Evolutionary conservation across 2,113 vertebrate genomes (phyloP), one percentile per base, ranked within the genome.

Genomic region (Chrysochloris asiatica): DNA sequence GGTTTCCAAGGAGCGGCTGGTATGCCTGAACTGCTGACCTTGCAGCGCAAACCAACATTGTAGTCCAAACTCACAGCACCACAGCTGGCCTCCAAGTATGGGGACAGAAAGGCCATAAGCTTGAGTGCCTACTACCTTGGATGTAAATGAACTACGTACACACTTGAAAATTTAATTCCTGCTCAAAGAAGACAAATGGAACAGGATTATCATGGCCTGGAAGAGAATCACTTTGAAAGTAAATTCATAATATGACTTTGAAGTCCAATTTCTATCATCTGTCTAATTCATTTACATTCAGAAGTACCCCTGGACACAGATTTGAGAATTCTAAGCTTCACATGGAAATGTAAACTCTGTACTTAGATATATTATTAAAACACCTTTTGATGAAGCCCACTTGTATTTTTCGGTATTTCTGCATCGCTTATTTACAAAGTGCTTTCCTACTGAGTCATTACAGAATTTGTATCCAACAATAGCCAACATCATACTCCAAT

Each of bases 111-210:
- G 91, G 71, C 43, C 16, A n/a, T 16, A 56, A 54, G 8, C 43
- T 38, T 56, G 7, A 33, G 26, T 83, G 10, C 26, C 48, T 80
- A 86, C 22, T 52, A n/a, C 8, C 36, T 75, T 72, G 65, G 28
- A 83, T 76, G 33, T 56, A 92, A 92, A 92, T 63, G 17, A 90
- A 33, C 30, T 33, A 83, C 16, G 30, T 83, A 7, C 63, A 85
- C n/a, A 88, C 81, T 38, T 38, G 91, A 84, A 67, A 80, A 59
- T 75, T 76, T 88, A 50, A 93, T 84, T 94, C 92, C 71, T 83
- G 14, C 33, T 83, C 50, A 80, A 75, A 80, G 94, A 80, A n/a
- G 48, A 94, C 30, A 92, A 75, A 94, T 26, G 52, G 52, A 65
- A 47, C 17, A 24, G 67, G 28, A 92, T 8, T 86, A 28, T 61